Conservation (phyloP, 2,888 invertebrate species). For the Eilema caniola region DNA sequence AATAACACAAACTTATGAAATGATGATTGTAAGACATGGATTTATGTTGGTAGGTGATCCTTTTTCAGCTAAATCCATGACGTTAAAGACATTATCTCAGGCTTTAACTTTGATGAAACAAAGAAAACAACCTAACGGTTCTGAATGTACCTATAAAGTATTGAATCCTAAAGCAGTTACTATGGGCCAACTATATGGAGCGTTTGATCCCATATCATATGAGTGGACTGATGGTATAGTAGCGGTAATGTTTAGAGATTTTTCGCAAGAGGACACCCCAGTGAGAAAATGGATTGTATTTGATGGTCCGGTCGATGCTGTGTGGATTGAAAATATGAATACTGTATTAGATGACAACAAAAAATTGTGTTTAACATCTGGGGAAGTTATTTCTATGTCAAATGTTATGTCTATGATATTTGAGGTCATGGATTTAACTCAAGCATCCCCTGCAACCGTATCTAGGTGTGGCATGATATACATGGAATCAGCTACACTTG, state of each 20-base stretch:
- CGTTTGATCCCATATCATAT: slow-evolving; percentile 96
- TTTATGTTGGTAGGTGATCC: slow-evolving; percentile 97
- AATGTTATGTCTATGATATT: slow-evolving; percentile 95
- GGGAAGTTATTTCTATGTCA: slow-evolving; percentile 95
- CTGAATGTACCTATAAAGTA: slow-evolving; percentile 91
- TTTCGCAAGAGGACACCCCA: slow-evolving; percentile 91
- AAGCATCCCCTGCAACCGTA: slow-evolving; percentile 95
- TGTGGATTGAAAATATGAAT: slow-evolving; percentile 97
- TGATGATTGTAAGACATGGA: slow-evolving; percentile 97
- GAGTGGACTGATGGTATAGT: slow-evolving; percentile 97
- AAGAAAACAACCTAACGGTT: slow-evolving; percentile 83
- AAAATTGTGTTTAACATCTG: slow-evolving; percentile 94
- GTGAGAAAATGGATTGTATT: slow-evolving; percentile 97
- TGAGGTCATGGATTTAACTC: slow-evolving; percentile 94
- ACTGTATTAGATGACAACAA: slow-evolving; percentile 96
- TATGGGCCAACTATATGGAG: slow-evolving; percentile 96
- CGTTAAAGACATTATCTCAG: slow-evolving; percentile 91
- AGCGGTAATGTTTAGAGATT: slow-evolving; percentile 92
- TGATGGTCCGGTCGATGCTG: slow-evolving; percentile 96
- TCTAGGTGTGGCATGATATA: slow-evolving; percentile 97
- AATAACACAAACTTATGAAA: slow-evolving; percentile 97
- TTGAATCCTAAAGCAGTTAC: slow-evolving; percentile 98
- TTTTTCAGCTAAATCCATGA: slow-evolving; percentile 93
- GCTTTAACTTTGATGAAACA: slow-evolving; percentile 90
- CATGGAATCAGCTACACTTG: slow-evolving; percentile 94